Base-by-base conservation (phyloP, 2,113 vertebrate species). In the Rhizomys pruinosus region DNA sequence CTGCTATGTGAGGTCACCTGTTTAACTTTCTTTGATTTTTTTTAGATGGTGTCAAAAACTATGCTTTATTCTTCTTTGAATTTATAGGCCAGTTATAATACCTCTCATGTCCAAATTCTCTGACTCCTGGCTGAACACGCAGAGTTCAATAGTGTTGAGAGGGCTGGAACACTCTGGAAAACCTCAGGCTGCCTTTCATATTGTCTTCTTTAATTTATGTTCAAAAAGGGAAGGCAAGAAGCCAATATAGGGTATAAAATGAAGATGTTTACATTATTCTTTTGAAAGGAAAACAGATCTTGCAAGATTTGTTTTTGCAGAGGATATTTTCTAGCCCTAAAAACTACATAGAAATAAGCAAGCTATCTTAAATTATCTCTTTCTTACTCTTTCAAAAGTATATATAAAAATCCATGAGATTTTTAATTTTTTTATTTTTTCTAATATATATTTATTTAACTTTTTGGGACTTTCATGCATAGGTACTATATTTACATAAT, bases 261-360 rank as follows among this genome's bases (percentile, higher is more conserved):
- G 39, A 94, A 84, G 42, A 92, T 44, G 63, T 72, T 89, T 84
- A 86, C 93, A 89, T 86, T 92, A 88, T 66, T 72, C 63, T 47
- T 85, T 79, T 78, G 37, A 84, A 93, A 90, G 8, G 34, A 91
- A 92, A 95, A 80, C 47, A 84, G 90, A 86, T 64, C 42, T 79
- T 95, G 25, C 9, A 39, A 71, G 17, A 34, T 57, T 82, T 68
- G 34, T 89, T 73, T 92, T 80, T 20, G 37, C 23, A 16, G 64
- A 72, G 13, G 0, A 76, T 52, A 52, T 92, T 8, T 63, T 71
- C 73, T 61, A 17, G 78, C 22, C 80, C 34, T 87, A 39, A 93
- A 95, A 88, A 87, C 15, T 68, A 44, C 0, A 0, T n/a, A 81
- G 52, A 44, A 95, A 86, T 96, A 82, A 86, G 34, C 63, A 73